Evolutionary conservation across 2,113 vertebrate genomes (phyloP).

Genomic region (Otis tarda): DNA sequence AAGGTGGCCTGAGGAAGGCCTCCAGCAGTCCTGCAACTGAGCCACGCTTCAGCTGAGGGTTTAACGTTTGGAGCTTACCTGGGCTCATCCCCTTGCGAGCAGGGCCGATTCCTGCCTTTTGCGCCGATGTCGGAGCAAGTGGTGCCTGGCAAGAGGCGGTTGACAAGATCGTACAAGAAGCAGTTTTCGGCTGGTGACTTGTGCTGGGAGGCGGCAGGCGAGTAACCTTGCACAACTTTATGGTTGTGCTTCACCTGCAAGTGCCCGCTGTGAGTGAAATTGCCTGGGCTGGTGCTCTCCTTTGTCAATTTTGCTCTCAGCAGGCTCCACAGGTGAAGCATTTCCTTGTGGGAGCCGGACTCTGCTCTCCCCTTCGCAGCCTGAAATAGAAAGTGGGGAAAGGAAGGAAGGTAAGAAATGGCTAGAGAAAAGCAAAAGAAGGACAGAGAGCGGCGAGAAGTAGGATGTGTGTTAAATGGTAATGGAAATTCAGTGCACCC

Average conservation of each 20-base stretch:
- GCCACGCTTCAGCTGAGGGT: neutral
- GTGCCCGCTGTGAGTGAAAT: constrained; percentile 39
- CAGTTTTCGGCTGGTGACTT: neutral
- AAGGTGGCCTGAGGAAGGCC: neutral
- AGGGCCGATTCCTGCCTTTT: neutral
- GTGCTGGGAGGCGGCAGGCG: neutral
- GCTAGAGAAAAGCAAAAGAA: neutral
- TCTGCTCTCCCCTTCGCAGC: constrained; percentile 2
- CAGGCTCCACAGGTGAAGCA: constrained; percentile 13
- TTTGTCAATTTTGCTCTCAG: constrained; percentile 34
- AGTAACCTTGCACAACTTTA: neutral
- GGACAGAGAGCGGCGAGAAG: neutral
- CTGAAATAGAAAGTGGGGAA: neutral
- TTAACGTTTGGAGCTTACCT: neutral
- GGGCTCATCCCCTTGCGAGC: neutral
- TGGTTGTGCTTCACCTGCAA: constrained; percentile 3
- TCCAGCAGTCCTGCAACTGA: fast-evolving
- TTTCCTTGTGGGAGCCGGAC: neutral
- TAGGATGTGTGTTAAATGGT: neutral
- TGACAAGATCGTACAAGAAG: neutral
- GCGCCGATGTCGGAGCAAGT: neutral
- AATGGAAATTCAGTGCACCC: neutral
- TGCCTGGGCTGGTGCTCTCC: constrained; percentile 7
- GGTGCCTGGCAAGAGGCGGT: neutral
- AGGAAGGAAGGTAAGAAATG: neutral